Evolutionary conservation across 2,113 vertebrate genomes (phyloP), one percentile per base, ranked within the genome.

Genomic region (Pseudois nayaur): DNA sequence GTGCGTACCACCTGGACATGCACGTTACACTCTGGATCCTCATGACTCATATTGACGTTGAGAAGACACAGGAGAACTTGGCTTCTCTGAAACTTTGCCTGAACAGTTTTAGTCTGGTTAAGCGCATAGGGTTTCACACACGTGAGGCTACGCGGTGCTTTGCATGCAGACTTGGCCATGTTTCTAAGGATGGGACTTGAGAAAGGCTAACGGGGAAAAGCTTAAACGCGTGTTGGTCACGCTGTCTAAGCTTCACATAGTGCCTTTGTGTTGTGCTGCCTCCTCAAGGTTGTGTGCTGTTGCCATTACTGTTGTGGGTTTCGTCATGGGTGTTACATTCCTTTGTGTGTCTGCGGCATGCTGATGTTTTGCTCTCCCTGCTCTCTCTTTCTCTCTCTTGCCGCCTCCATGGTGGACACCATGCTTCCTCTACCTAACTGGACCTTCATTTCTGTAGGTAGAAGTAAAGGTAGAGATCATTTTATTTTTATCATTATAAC

Each of bases 381-480:
- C 98, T 98, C 62, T 98, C 97, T 95, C 98, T 98, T 97, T 98
- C 91, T 83, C 90, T 83, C 95, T 98, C 98, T 97, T 55, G 92
- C 97, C 82, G 98, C 87, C 98, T 98, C 95, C 97, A 0, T 98
- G 98, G 95, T 81, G 99, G 99, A 99, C 98, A 98, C 87, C 92
- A 91, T 98, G 97, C 98, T 97, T 98, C 97, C 94, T 99, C 96
- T 96, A 97, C 98, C 98, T 98, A 98, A 98, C 64, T 97, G 98
- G 98, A 99, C 0, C 84, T 98, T 99, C 99, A 97, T 99, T 97
- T 98, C 98, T 99, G 97, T 99, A 99, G 99, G 99, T 99, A 99
- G 99, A 99, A 99, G 99, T 99, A 99, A 99, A 99, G 99, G 99
- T 99, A 99, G 99, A 99, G 97, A 98, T 97, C 62, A 67, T 97